These are phyloP conservation scores for Amblyornis subalaris DNA, from an alignment of 2,113 vertebrate species.

Conservation along the genomic window DNA sequence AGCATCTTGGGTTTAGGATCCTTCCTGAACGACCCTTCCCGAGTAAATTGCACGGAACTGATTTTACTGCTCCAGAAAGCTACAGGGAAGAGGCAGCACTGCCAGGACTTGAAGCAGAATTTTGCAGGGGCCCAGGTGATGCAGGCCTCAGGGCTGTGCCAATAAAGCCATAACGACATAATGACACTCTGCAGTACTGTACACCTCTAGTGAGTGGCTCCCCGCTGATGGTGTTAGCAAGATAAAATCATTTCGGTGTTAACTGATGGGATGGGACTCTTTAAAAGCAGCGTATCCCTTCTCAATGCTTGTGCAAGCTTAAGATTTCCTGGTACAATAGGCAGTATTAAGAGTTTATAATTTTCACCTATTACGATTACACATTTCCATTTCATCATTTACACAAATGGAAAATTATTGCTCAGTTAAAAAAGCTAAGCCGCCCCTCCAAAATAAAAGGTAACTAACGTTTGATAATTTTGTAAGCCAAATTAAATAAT, in stretches of 20 bases:
- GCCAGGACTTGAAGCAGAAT: not conserved
- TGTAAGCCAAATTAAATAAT: not conserved
- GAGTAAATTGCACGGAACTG: not conserved
- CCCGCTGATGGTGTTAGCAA: not conserved
- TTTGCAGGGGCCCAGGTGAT: not conserved
- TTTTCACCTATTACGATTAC: not conserved
- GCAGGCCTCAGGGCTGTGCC: not conserved
- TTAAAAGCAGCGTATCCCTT: not conserved
- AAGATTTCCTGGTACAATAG: not conserved
- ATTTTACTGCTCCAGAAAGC: not conserved
- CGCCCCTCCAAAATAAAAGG: accelerated
- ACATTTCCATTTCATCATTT: not conserved
- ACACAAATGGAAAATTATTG: not conserved
- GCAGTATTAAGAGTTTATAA: not conserved
- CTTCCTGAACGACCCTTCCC: not conserved
- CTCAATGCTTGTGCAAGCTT: not conserved
- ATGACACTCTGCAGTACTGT: not conserved
- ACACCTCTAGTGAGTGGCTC: not conserved
- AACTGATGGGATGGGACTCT: not conserved
- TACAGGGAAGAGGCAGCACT: not conserved
- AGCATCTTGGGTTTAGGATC: not conserved
- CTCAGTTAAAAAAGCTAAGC: not conserved
- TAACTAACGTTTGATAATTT: not conserved
- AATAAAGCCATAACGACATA: not conserved
- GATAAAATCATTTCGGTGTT: not conserved